Conservation (phyloP, 2,113 vertebrate species). For the Atractosteus spatula region DNA sequence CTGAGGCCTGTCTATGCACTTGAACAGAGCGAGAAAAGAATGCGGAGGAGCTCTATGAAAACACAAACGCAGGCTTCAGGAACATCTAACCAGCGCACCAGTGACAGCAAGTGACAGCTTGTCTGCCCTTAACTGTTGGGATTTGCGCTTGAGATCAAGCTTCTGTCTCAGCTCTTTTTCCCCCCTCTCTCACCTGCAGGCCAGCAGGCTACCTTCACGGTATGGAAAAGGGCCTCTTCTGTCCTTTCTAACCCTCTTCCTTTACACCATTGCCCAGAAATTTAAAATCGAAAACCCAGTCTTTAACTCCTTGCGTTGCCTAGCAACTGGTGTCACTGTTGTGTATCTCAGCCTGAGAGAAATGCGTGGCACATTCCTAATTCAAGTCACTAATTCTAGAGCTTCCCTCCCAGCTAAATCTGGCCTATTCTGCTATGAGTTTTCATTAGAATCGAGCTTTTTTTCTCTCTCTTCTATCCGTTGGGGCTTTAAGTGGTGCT, state of each 20-base stretch:
- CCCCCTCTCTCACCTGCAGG: neutral
- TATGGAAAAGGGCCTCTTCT: neutral
- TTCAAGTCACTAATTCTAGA: slow-evolving; percentile 35
- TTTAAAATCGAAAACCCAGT: slow-evolving; percentile 50
- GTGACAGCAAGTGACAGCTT: too few species aligned
- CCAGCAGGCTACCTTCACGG: neutral
- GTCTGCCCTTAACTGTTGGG: too few species aligned
- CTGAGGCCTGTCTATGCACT: too few species aligned
- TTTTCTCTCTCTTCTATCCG: slow-evolving; percentile 6
- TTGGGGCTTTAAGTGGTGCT: neutral
- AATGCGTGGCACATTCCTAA: slow-evolving; percentile 4
- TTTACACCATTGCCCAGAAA: slow-evolving; percentile 48
- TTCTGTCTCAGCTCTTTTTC: neutral
- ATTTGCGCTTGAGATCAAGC: too few species aligned
- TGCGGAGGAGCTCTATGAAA: too few species aligned
- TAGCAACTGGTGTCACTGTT: slow-evolving; percentile 63
- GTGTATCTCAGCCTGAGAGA: slow-evolving; percentile 23
- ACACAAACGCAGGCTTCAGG: too few species aligned
- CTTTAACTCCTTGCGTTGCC: slow-evolving; percentile 60
- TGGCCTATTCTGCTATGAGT: neutral
- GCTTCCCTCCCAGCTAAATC: slow-evolving; percentile 1
- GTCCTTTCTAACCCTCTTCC: slow-evolving; percentile 7
- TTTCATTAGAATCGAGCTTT: slow-evolving; percentile 3
- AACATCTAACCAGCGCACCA: too few species aligned
- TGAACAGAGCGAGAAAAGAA: too few species aligned